A percentile compares a stretch with the other conserved stretches of the same genome.
Evolutionary conservation across 1,140 invertebrate species (phyloP).

Genomic region (Drosophila tani): DNA sequence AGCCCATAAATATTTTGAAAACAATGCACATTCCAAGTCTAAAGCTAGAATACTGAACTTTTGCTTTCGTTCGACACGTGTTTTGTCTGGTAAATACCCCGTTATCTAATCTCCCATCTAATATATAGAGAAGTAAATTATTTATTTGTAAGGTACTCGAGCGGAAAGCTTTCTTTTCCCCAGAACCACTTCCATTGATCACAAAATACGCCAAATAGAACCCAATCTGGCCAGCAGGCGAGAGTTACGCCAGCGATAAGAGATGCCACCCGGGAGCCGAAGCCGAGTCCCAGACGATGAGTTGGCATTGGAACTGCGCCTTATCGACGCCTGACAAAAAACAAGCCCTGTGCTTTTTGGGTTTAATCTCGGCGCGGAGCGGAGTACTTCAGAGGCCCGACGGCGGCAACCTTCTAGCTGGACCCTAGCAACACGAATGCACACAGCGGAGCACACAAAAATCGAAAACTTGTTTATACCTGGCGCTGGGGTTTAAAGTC

Average conservation of each 20-base stretch:
- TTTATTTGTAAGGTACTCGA: conserved; percentile 4
- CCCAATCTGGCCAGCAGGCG: conserved; percentile 1
- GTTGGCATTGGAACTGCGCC: conserved; percentile 12
- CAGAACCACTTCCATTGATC: conserved; percentile 16
- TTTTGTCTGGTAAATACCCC: conserved; percentile 27
- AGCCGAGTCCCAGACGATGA: neutral
- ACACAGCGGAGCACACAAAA: neutral
- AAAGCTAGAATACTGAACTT: neutral
- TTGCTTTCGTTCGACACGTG: conserved; percentile 36
- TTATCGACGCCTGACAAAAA: conserved; percentile 20
- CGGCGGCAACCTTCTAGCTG: conserved; percentile 4
- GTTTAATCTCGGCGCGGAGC: conserved; percentile 14
- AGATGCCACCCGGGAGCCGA: neutral
- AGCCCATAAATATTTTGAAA: neutral
- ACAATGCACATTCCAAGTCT: neutral
- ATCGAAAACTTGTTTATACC: conserved; percentile 25
- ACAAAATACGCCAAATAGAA: neutral
- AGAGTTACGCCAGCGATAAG: conserved; percentile 3
- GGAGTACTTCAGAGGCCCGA: conserved; percentile 18
- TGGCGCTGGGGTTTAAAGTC: conserved; percentile 39
- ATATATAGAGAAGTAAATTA: neutral
- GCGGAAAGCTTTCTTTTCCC: conserved; percentile 11
- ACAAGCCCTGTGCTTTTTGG: conserved; percentile 5
- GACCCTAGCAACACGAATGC: conserved; percentile 45
- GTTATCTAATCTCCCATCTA: conserved; percentile 19